Evolutionary conservation across 2,888 invertebrate species (phyloP), one percentile per base, ranked within the genome.

Genomic region (Chloromyia formosa): DNA sequence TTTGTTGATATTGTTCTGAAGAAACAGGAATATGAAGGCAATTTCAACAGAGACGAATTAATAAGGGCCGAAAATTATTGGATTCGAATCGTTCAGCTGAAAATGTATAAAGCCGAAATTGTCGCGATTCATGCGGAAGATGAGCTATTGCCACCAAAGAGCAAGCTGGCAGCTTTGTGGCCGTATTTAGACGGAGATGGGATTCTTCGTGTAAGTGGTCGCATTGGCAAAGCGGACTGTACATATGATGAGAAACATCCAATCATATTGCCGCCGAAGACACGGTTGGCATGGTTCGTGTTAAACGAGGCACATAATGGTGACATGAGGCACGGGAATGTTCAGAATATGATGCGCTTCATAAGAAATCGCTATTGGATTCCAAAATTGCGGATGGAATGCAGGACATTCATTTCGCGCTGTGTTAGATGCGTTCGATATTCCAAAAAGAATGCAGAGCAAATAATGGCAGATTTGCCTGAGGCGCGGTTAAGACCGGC

Each of bases 341-440:
- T n/a, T n/a, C n/a, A n/a, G n/a, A n/a, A n/a, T n/a, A n/a, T n/a
- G n/a, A n/a, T n/a, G n/a, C n/a, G n/a, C n/a, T n/a, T n/a, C n/a
- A n/a, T n/a, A n/a, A 5, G 71, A 4, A 54, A 71, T 2, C 7
- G 23, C 22, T 71, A 71, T 5, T 71, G 71, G 71, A 71, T 71
- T 16, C 10, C 56, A n/a, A n/a, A n/a, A n/a, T n/a, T n/a, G n/a
- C n/a, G n/a, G n/a, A n/a, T n/a, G n/a, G n/a, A n/a, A n/a, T n/a
- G n/a, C n/a, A n/a, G n/a, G n/a, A n/a, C n/a, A n/a, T 9, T 20
- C 4, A 18, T 60, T 1, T 14, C 9, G 3, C 18, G n/a, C 5
- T 60, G 60, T 1, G 12, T 23, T 12, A 5, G 10, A 22, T 60
- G 60, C 22, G 5, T 4, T 3, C 14, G 60, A 42, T 20, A 40